Evolutionary conservation across 2,113 vertebrate genomes (phyloP).

Genomic region (Asarcornis scutulata): DNA sequence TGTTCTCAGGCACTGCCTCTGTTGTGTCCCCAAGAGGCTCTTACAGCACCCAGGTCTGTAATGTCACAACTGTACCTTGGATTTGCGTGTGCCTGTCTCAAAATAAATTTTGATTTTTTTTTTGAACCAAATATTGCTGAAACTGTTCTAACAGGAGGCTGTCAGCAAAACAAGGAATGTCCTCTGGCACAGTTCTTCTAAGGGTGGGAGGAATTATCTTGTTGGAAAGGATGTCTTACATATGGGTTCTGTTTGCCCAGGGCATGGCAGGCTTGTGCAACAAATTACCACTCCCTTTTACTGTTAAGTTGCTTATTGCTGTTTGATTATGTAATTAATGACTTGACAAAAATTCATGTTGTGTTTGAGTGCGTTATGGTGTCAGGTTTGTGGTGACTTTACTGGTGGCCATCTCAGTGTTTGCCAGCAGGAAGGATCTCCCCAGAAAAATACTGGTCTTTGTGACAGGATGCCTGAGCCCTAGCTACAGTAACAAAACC

Average conservation of each 20-base stretch:
- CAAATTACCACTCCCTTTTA: neutral
- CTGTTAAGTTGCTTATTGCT: neutral
- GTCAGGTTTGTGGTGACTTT: neutral
- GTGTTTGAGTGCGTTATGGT: neutral
- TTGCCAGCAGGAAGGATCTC: neutral
- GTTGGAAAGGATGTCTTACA: neutral
- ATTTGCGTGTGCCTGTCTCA: neutral
- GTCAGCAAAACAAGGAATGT: neutral
- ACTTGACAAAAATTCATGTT: neutral
- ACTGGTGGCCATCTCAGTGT: neutral
- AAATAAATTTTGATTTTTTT: neutral
- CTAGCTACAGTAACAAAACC: neutral
- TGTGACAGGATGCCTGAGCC: neutral
- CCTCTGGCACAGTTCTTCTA: neutral
- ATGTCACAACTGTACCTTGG: neutral
- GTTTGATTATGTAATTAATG: neutral
- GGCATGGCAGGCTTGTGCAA: neutral
- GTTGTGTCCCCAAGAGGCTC: neutral
- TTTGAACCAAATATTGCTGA: neutral
- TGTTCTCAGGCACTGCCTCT: neutral
- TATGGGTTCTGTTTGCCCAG: neutral
- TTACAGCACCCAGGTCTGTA: neutral
- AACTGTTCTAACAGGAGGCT: neutral
- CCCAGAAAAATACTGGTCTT: neutral
- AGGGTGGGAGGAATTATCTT: neutral